These are phyloP conservation scores for Caenorhabditis sp. DNA, from an alignment of 2,888 invertebrate genomes.

Conservation along the genomic window DNA sequence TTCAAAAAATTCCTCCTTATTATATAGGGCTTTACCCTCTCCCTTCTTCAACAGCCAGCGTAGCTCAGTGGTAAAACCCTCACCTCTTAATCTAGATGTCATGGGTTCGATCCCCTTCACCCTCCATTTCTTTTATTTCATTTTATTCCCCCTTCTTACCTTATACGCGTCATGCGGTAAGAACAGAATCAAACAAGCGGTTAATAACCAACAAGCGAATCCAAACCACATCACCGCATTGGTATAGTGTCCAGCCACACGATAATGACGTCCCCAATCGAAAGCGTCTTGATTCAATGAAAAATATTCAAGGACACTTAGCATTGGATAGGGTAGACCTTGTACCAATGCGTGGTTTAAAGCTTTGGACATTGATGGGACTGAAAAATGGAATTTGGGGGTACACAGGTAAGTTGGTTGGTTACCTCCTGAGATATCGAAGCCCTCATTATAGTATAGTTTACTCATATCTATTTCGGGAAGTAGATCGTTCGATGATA, in stretches of 20 bases:
- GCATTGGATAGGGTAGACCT: conserved; percentile 67
- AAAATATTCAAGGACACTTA: conserved; percentile 63
- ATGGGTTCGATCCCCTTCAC: too few relatives aligned
- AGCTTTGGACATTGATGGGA: conserved; percentile 62
- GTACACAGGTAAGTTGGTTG: background rate
- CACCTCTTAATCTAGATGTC: too few relatives aligned
- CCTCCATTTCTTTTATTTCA: too few relatives aligned
- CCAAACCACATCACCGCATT: conserved; percentile 55
- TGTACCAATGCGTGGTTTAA: conserved; percentile 55
- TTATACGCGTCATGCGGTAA: conserved; percentile 61
- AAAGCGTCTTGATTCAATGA: conserved; percentile 63
- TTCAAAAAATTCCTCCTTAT: too few relatives aligned
- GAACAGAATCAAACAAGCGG: conserved; percentile 56
- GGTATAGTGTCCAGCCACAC: conserved; percentile 67
- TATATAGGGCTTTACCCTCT: too few relatives aligned
- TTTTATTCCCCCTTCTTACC: too few relatives aligned
- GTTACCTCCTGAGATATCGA: conserved; percentile 56
- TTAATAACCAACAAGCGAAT: conserved; percentile 56
- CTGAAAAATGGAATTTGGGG: conserved; percentile 22
- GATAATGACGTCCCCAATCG: conserved; percentile 64
- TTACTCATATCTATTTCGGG: conserved; percentile 42
- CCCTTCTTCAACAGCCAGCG: too few relatives aligned
- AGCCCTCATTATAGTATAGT: conserved; percentile 63
- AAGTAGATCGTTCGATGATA: conserved; percentile 31
- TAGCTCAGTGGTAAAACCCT: too few relatives aligned